Percentiles rank a stretch among this genome's conserved stretches.
Evolutionary conservation across 2,113 vertebrate species (phyloP).

Genomic region (Takifugu bimaculatus): DNA sequence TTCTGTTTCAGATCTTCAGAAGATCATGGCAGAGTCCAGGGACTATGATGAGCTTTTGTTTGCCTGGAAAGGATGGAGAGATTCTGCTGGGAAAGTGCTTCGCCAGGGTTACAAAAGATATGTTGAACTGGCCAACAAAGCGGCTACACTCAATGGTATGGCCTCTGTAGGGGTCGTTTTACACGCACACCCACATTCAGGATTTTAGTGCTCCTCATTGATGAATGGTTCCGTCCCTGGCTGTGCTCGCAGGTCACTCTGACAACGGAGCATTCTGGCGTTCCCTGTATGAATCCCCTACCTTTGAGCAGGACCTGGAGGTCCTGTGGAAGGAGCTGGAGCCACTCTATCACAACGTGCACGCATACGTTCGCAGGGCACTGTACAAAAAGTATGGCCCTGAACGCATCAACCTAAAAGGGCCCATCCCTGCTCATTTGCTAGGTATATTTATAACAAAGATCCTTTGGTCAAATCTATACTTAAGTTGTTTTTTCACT

Average conservation of each 20-base stretch:
- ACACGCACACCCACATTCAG: neutral
- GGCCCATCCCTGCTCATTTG: constrained; percentile 95
- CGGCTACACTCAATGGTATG: constrained; percentile 87
- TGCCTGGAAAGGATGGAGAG: constrained; percentile 89
- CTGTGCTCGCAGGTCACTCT: constrained; percentile 71
- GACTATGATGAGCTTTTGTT: constrained; percentile 87
- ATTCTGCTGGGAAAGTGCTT: constrained; percentile 83
- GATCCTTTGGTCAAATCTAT: neutral
- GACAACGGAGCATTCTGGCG: constrained; percentile 92
- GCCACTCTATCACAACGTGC: constrained; percentile 88
- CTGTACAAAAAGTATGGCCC: constrained; percentile 84
- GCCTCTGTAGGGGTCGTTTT: constrained; percentile 15
- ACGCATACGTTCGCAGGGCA: constrained; percentile 88
- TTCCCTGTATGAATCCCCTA: constrained; percentile 84
- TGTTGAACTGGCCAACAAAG: constrained; percentile 87
- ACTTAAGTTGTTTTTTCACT: constrained; percentile 4
- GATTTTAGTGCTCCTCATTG: neutral
- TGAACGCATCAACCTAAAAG: constrained; percentile 81
- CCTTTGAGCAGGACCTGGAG: constrained; percentile 89
- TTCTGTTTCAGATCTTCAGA: constrained; percentile 81
- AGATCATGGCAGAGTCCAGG: constrained; percentile 83
- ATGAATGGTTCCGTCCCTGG: neutral
- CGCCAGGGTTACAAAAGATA: constrained; percentile 82
- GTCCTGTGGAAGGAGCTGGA: constrained; percentile 84
- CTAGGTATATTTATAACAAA: constrained; percentile 77